A percentile compares a stretch with the other conserved stretches of the same genome.
phyloP scores from a whole-genome alignment of 2,797 vertebrate species.

The Amazona finschi region DNA sequence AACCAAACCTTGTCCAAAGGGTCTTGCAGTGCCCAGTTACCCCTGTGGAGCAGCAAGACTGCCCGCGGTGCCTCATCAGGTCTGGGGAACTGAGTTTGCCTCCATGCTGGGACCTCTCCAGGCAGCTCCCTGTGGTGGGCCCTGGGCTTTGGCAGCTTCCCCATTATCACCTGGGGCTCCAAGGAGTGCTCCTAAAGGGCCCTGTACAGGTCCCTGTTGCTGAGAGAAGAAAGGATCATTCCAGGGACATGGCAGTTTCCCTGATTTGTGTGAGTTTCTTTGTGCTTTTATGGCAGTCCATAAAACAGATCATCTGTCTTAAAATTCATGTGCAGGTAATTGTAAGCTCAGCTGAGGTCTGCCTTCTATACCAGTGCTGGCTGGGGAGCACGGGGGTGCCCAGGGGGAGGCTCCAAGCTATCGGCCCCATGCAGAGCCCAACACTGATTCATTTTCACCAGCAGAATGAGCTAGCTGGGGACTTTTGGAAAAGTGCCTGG shows the following conservation, averaged over 20 bases:
- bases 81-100: fast-evolving
- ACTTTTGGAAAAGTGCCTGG: background rate
- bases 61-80: fast-evolving
- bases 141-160: background rate
- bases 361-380: background rate
- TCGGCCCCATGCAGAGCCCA: background rate
- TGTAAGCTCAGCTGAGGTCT: background rate
- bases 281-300: background rate
- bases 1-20: background rate
- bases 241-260: background rate
- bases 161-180: background rate
- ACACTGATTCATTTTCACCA: background rate
- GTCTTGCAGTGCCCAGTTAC: fast-evolving
- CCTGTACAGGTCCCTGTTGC: background rate
- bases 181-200: fast-evolving
- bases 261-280: constrained; percentile 7
- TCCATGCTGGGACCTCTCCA: fast-evolving
- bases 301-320: background rate
- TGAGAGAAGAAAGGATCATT: background rate
- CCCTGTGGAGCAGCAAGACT: background rate
- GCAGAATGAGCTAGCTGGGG: background rate
- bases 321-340: background rate
- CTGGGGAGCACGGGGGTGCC: background rate
- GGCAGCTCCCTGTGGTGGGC: fast-evolving
- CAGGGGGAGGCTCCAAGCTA: fast-evolving